Percentiles rank a stretch among this genome's conserved stretches.
These are phyloP conservation scores for Geophilus truncorum DNA, from an alignment of 2,888 invertebrate genomes.

Conservation along the genomic window DNA sequence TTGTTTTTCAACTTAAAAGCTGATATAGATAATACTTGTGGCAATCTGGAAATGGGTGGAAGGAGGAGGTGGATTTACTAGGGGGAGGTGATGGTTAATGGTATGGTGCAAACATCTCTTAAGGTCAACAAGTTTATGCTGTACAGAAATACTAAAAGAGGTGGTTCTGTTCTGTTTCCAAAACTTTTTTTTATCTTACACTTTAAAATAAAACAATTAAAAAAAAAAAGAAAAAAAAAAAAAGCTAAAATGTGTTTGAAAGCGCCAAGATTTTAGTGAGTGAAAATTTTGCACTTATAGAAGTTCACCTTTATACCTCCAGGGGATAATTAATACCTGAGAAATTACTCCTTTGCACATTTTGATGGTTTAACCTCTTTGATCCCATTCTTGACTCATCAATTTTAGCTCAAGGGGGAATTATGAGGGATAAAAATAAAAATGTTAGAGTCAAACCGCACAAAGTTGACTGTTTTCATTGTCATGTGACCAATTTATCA, in stretches of 20 bases:
- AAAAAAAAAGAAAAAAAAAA: too few relatives aligned
- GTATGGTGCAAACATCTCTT: not conserved
- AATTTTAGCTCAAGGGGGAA: not conserved
- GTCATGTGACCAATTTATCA: not conserved
- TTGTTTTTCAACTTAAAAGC: not conserved
- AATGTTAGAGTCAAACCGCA: not conserved
- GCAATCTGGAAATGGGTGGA: not conserved
- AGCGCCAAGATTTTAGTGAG: not conserved
- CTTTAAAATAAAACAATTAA: too few relatives aligned
- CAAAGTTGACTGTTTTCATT: not conserved
- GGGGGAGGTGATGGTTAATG: not conserved
- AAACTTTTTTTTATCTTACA: too few relatives aligned
- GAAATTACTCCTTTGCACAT: slow-evolving; percentile 7
- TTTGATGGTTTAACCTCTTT: slow-evolving; percentile 10
- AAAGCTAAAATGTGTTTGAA: not conserved
- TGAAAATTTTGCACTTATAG: not conserved
- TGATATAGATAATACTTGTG: not conserved
- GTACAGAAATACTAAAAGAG: not conserved
- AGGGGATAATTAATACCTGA: slow-evolving; percentile 1
- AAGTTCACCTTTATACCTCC: not conserved
- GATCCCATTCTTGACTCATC: slow-evolving; percentile 11
- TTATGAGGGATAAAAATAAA: not conserved
- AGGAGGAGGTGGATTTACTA: not conserved
- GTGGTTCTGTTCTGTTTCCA: not conserved
- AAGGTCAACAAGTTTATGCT: not conserved